Evolutionary conservation across 2,888 invertebrate genomes (phyloP), one percentile per base, ranked within the genome.

Genomic region (Drosophila pegasa): DNA sequence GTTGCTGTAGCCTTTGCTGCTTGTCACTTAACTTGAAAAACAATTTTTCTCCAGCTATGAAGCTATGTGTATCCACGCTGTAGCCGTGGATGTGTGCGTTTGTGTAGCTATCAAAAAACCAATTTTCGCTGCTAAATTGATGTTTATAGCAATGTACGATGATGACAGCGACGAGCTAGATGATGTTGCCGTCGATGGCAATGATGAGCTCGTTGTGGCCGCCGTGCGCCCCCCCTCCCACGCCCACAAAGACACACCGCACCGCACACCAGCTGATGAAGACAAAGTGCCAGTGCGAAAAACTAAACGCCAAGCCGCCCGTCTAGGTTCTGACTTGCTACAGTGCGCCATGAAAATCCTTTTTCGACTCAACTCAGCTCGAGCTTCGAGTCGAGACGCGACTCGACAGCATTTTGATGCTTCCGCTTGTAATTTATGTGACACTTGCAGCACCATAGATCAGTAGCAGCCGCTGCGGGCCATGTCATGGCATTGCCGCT

Each of bases 101-200:
- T 70, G 62, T 70, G 59, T 33, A 77, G 83, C 85, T 86, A 88
- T 85, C 85, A 89, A 82, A 85, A 85, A 85, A 89, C 85, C 89
- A 85, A 85, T 85, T 86, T 86, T 86, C 89, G 88, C 66, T 82
- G 80, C 89, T 89, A 86, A 86, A 86, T 86, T 86, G 85, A 86
- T 86, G 86, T 86, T 86, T 89, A 86, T 88, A 86, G 89, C 86
- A 70, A 88, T 80, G 87, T 76, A 74, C 70, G 70, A 75, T 80
- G 71, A 78, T 69, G 75, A 78, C 67, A 75, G 85, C 71, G 63
- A 69, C 66, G 35, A 75, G 75, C 63, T 37, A 43, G 48, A 54
- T 77, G 58, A 60, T 77, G 65, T 58, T 63, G 75, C 64, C 60
- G 72, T 78, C 82, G 71, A 74, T 78, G 86, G 50, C 66, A 66